Conservation (phyloP, 2,888 invertebrate species). For the Petrolisthes manimaculis region DNA sequence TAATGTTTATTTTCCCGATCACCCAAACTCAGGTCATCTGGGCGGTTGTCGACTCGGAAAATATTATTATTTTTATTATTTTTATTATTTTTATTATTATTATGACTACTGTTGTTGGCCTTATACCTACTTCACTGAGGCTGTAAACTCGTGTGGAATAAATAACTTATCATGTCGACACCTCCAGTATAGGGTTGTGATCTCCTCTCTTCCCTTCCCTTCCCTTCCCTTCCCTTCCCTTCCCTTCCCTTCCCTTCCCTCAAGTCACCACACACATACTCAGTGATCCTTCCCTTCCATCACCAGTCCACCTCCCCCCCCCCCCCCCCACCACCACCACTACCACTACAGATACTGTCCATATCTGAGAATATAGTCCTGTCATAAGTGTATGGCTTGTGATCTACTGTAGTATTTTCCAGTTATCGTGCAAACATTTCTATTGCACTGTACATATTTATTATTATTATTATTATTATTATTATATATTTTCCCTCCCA, state of each 20-base stretch:
- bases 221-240: background rate
- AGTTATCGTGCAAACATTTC: background rate
- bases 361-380: slow-evolving; percentile 2
- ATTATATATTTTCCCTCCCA: slow-evolving; percentile 23
- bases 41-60: slow-evolving; percentile 19
- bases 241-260: no score
- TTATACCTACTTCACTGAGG: no score
- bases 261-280: no score
- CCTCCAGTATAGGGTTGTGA: slow-evolving; percentile 59
- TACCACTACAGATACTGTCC: background rate
- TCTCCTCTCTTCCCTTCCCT: slow-evolving; percentile 28
- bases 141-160: no score
- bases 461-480: background rate
- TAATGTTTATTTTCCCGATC: background rate
- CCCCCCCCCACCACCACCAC: background rate
- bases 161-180: no score
- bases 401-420: background rate
- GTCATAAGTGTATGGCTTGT: background rate
- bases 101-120: no score
- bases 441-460: background rate
- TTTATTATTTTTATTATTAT: no score
- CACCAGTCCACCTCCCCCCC: background rate
- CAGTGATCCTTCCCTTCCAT: no score
- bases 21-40: slow-evolving; percentile 49
- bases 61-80: slow-evolving; percentile 5